A percentile compares a stretch with the other conserved stretches of the same genome.
Evolutionary conservation across 2,888 invertebrate genomes (phyloP).

Genomic region (Dynastes maya): DNA sequence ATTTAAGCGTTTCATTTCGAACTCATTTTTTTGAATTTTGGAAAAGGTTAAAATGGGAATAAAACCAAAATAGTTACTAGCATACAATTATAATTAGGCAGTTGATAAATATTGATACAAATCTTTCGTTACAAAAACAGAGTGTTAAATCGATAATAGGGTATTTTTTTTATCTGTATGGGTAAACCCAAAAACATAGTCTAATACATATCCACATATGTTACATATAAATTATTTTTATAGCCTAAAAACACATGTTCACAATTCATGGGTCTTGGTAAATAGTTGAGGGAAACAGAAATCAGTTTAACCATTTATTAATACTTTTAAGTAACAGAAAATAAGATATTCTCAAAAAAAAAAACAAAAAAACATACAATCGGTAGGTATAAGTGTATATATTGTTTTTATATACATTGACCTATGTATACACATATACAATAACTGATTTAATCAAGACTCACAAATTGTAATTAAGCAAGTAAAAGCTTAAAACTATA

Average conservation of each 20-base stretch:
- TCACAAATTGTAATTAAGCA: constrained; percentile 63
- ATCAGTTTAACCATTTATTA: constrained; percentile 45
- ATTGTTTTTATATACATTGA: constrained; percentile 15
- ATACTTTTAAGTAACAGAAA: background rate
- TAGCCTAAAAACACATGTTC: constrained; percentile 66
- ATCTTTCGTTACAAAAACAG: constrained; percentile 67
- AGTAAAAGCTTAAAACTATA: constrained; percentile 64
- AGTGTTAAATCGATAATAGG: constrained; percentile 61
- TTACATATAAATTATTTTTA: constrained; percentile 69
- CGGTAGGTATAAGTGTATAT: constrained; percentile 4
- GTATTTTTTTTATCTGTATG: constrained; percentile 58
- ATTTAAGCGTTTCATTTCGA: no score
- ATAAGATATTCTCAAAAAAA: no score
- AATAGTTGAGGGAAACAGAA: constrained; percentile 39
- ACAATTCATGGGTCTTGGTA: constrained; percentile 63
- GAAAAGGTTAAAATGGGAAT: background rate
- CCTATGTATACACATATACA: constrained; percentile 54
- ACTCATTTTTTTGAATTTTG: no score
- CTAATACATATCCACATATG: constrained; percentile 71
- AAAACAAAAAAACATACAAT: no score
- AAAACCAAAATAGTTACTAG: constrained; percentile 54
- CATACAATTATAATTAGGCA: constrained; percentile 68
- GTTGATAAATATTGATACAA: constrained; percentile 68
- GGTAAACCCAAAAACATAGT: constrained; percentile 63
- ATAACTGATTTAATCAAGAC: constrained; percentile 63